Conservation (phyloP, 2,797 vertebrate species). For the Ara ararauna region DNA sequence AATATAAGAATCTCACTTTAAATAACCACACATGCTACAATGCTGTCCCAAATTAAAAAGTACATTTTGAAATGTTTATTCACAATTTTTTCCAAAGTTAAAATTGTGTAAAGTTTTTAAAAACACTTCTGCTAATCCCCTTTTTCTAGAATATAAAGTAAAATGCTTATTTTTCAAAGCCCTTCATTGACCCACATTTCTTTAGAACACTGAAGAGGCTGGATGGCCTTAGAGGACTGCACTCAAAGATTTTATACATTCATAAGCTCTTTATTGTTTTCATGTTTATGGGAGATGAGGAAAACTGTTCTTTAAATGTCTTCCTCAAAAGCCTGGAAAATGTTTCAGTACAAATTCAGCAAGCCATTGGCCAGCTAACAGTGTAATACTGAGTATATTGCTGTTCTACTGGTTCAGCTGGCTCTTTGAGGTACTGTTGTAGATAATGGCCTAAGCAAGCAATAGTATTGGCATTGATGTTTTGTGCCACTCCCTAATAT, state of each 20-base stretch:
- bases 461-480: background rate
- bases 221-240: background rate
- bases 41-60: background rate
- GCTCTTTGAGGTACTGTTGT: background rate
- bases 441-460: background rate
- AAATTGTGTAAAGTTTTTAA: background rate
- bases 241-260: slow-evolving; percentile 15
- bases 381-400: background rate
- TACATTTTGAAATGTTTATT: background rate
- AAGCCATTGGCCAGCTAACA: background rate
- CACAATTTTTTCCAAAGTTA: background rate
- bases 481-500: background rate
- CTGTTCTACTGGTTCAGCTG: background rate
- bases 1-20: background rate
- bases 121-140: background rate
- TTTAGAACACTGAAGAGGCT: background rate
- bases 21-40: background rate
- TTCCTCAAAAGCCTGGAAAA: background rate
- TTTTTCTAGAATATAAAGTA: background rate
- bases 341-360: background rate
- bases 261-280: background rate
- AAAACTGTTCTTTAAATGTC: slow-evolving; percentile 9
- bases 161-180: slow-evolving; percentile 41
- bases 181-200: background rate
- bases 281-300: slow-evolving; percentile 31